Percentiles rank a stretch among this genome's conserved stretches.
phyloP scores from a whole-genome alignment of 2,888 invertebrate genomes.

The Melanchra persicariae region DNA sequence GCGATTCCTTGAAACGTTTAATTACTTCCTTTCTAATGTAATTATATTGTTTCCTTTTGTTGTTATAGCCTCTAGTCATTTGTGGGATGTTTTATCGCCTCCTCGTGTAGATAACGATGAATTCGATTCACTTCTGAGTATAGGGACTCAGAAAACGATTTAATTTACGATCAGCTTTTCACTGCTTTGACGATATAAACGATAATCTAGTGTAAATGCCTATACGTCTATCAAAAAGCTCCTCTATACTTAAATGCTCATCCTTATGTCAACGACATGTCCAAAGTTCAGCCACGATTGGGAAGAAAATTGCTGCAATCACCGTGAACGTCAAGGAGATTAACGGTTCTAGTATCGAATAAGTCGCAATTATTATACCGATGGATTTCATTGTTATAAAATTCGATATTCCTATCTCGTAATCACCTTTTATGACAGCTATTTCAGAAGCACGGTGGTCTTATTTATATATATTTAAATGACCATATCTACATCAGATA shows the following conservation, averaged over 20 bases:
- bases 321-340: slow-evolving; percentile 20
- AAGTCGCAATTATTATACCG: slow-evolving; percentile 13
- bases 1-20: slow-evolving; percentile 53
- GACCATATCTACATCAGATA: slow-evolving; percentile 42
- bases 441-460: slow-evolving; percentile 34
- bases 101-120: slow-evolving; percentile 28
- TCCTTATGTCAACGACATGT: slow-evolving; percentile 37
- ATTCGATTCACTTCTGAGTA: slow-evolving; percentile 18
- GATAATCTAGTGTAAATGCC: slow-evolving; percentile 1
- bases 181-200: not conserved
- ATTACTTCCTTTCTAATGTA: slow-evolving; percentile 64
- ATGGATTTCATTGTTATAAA: slow-evolving; percentile 10
- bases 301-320: slow-evolving; percentile 41
- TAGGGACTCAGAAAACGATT: not conserved
- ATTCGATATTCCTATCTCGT: slow-evolving; percentile 7
- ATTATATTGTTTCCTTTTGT: slow-evolving; percentile 53
- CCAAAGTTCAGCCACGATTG: slow-evolving; percentile 20
- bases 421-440: slow-evolving; percentile 30
- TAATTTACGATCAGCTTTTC: not conserved
- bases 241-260: slow-evolving; percentile 17
- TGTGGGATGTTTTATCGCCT: slow-evolving; percentile 34
- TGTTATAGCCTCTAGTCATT: slow-evolving; percentile 30
- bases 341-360: slow-evolving; percentile 14
- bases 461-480: slow-evolving; percentile 42
- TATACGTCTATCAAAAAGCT: slow-evolving; percentile 1